phyloP scores from a whole-genome alignment of 1,140 invertebrate species.

The Diorhabda carinulata region DNA sequence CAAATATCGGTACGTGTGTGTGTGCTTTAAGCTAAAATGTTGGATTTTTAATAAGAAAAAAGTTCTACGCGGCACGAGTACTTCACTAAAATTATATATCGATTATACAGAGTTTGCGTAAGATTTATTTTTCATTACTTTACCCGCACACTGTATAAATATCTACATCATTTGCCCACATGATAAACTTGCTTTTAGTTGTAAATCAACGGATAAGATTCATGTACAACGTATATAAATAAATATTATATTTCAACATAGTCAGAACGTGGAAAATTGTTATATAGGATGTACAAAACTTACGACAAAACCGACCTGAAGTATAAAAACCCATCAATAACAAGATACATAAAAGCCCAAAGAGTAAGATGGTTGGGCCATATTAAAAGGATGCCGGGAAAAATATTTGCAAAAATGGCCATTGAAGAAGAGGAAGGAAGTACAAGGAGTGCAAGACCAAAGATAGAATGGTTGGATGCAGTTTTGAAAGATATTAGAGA shows the following conservation, averaged over 20 bases:
- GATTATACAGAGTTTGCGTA: too few species aligned
- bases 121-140: too few species aligned
- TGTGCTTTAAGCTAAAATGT: conserved; percentile 1
- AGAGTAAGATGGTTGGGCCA: too few species aligned
- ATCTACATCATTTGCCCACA: neutral
- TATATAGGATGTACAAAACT: too few species aligned
- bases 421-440: too few species aligned
- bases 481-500: too few species aligned
- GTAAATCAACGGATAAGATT: neutral
- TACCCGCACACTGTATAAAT: neutral
- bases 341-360: neutral
- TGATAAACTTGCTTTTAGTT: neutral
- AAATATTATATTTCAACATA: neutral
- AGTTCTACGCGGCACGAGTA: neutral
- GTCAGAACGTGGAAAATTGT: neutral
- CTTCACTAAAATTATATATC: neutral
- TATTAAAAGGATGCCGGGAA: too few species aligned
- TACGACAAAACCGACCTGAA: neutral
- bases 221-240: neutral
- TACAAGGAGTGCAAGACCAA: too few species aligned
- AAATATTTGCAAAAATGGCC: too few species aligned
- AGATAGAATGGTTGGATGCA: too few species aligned
- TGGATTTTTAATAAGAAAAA: neutral
- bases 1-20: neutral
- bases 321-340: neutral